phyloP scores from a whole-genome alignment of 2,888 invertebrate genomes.

The Trissolcus japonicus region DNA sequence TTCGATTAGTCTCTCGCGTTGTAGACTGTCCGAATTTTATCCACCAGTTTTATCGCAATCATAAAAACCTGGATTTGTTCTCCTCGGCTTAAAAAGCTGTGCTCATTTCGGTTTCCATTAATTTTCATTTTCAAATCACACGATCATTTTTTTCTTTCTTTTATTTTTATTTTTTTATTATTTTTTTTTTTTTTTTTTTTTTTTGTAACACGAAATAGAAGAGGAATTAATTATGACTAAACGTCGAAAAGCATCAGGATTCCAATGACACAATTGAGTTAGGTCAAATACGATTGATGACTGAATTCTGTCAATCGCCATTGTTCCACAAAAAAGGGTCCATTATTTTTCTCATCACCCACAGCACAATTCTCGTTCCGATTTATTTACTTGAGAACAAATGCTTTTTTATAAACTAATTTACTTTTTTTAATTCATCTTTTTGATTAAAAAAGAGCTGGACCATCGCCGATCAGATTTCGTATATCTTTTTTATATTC shows the following conservation, averaged over 20 bases:
- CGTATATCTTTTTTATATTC: neutral
- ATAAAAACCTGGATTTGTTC: constrained; percentile 1
- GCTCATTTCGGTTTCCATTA: neutral
- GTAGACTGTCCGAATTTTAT: constrained; percentile 1
- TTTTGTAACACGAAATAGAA: no score
- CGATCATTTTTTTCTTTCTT: no score
- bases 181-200: no score
- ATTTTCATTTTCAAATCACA: constrained; percentile 2
- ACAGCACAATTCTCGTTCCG: neutral
- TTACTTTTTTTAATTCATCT: neutral
- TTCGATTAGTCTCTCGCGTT: neutral
- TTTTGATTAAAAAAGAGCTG: neutral
- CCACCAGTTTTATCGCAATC: constrained; percentile 3
- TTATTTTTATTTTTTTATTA: no score
- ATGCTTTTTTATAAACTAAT: neutral
- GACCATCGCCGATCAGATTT: neutral
- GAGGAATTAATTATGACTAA: neutral
- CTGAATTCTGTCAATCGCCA: constrained; percentile 8
- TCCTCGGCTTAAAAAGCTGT: neutral
- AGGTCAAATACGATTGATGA: constrained; percentile 18
- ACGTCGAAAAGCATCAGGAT: neutral
- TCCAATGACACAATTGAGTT: constrained; percentile 1
- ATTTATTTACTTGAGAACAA: neutral
- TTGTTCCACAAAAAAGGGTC: constrained; percentile 3
- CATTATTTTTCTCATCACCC: constrained; percentile 1